Base-by-base conservation (phyloP, 2,113 vertebrate species). In the Speoplatyrhinus poulsoni region DNA sequence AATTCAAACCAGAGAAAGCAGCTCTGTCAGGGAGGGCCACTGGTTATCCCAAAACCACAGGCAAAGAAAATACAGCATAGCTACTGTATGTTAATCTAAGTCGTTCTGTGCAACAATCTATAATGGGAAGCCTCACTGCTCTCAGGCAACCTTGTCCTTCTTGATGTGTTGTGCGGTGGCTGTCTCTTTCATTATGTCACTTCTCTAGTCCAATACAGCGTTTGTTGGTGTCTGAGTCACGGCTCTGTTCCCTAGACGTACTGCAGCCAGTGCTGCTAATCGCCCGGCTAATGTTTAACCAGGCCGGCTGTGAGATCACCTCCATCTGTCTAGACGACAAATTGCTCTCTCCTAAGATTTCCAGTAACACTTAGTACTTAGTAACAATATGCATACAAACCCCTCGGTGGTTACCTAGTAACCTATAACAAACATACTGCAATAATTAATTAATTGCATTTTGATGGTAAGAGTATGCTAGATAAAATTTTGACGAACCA, bases 251-350 rank as follows among this genome's bases (percentile, higher is more conserved):
- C 3, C 79, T 82, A 65, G 86, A 73, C 74, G 82, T 81, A 65
- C 73, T 19, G 72, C 76, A 77, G 73, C 75, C 61, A 81, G 72
- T 81, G 80, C 77, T 32, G 4, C 63, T 81, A 76, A 84, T 70
- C 69, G 79, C 65, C 11, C 56, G 16, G 46, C 13, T 64, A 46
- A 55, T 65, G 57, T 75, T 62, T 65, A 53, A 9, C 62, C n/a
- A 1, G 59, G 9, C 33, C 9, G 59, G 8, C 36, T 13, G 12
- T 61, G 13, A 12, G 17, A 10, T 16, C 55, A 57, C 60, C 60
- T 46, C 60, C 36, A 16, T 41, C 60, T 41, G 60, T 61, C 60
- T 33, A 33, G 54, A 17, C 54, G 6, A 53, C 50, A 13, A 12
- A 53, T 15, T 53, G 50, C n/a, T 53, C 11, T 6, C 11, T 13